phyloP scores from a whole-genome alignment of 1,140 invertebrate genomes.

The Lamellibrachia luymesi region DNA sequence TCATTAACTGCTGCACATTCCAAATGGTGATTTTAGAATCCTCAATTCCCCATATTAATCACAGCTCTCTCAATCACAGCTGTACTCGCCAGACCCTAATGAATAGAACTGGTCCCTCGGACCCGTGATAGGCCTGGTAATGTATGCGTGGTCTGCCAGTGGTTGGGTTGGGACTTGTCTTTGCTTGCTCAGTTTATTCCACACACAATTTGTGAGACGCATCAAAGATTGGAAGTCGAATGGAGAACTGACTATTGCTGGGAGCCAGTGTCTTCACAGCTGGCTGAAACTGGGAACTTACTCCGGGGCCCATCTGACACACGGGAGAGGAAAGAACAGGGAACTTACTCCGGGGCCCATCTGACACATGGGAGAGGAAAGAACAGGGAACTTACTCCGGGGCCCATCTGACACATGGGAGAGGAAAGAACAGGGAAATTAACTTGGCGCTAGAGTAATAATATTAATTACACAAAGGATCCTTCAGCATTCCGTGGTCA shows the following conservation, averaged over 20 bases:
- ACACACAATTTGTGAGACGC: background rate
- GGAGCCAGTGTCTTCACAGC: background rate
- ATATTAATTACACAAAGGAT: background rate
- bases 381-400: background rate
- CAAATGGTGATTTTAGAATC: constrained; percentile 5
- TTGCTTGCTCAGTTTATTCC: background rate
- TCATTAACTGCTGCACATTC: constrained; percentile 4
- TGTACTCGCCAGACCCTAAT: background rate
- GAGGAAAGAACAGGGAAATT: background rate
- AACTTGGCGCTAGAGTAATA: background rate
- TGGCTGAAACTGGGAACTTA: background rate
- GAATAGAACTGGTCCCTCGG: background rate
- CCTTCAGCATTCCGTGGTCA: background rate
- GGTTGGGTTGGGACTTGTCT: background rate
- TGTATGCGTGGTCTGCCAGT: background rate
- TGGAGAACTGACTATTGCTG: background rate
- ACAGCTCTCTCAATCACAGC: background rate
- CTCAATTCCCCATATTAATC: background rate
- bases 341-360: background rate
- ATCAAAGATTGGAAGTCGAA: background rate
- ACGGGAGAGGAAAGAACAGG: background rate
- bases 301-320: background rate
- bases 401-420: background rate
- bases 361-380: background rate
- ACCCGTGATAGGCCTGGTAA: background rate